phyloP scores from a whole-genome alignment of 64 coral and sea anemone species.

The Montipora cactus region DNA sequence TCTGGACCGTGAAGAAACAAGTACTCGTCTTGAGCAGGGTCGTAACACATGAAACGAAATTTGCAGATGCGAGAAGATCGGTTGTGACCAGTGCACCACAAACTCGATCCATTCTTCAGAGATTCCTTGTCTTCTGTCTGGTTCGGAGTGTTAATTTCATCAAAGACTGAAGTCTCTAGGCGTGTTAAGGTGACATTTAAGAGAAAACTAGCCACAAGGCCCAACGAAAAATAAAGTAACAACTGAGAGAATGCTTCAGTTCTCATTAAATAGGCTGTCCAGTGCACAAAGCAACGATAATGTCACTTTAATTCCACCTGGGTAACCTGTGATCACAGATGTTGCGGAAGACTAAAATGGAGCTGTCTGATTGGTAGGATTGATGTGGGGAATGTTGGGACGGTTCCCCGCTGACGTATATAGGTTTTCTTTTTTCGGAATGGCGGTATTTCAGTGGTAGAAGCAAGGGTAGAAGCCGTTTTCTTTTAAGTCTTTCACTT shows the following conservation, averaged over 20 bases:
- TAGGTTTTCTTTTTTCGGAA: no score
- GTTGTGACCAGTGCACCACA: constrained; percentile 78
- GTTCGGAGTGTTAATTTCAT: background rate
- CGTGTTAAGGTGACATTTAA: background rate
- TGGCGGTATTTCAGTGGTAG: no score
- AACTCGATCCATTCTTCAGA: constrained; percentile 68
- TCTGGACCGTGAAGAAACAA: constrained; percentile 88
- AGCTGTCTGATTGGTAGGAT: no score
- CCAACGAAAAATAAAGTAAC: constrained; percentile 12
- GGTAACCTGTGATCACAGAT: no score
- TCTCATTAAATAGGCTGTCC: background rate
- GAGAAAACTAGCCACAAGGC: background rate
- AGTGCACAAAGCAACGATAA: no score
- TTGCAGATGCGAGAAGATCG: constrained; percentile 84
- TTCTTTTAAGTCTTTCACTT: no score
- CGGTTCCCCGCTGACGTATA: no score
- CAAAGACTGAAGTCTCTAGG: background rate
- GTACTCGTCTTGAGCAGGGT: constrained; percentile 79
- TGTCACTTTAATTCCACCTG: no score
- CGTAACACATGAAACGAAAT: constrained; percentile 88
- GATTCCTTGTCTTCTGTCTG: background rate
- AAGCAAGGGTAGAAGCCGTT: no score
- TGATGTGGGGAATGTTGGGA: no score
- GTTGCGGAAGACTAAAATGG: no score
- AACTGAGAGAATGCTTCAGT: background rate